Base-by-base conservation (phyloP, 1,140 invertebrate genomes). In the Littorina saxatilis region DNA sequence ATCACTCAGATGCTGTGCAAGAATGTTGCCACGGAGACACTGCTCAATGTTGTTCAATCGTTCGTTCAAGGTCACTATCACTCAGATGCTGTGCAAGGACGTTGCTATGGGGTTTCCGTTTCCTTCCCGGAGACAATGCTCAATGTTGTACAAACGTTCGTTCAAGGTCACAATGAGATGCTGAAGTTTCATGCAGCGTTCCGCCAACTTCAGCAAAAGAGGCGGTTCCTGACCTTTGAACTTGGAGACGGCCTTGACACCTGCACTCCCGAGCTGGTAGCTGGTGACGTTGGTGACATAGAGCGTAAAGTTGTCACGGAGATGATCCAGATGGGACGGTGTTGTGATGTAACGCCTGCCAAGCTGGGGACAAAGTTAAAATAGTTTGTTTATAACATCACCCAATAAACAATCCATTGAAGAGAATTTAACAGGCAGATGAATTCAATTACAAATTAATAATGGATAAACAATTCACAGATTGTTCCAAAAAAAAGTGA, bases 191-290 rank as follows among this genome's bases (percentile, higher is more conserved):
- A 78, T 3, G 76, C 76, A 78, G 23, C 37, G 29, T n/a, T 78
- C 76, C 20, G 58, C 52, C 32, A 78, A n/a, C 76, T 78, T 58
- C 55, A 78, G 11, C 37, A 78, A 47, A n/a, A 63, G 43, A n/a
- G 76, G 76, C 17, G 35, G 55, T 13, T 61, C 55, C 55, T 43
- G 55, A 58, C 76, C 50, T 43, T 73, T 52, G 37, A 13, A 13
- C 40, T 40, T 32, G 13, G 70, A 73, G 40, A 47, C 50, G 70
- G 23, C 40, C 40, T 73, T 29, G 23, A 73, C 70, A n/a, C 55
- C 55, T 17, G 76, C 76, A 63, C 55, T 78, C 27, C 76, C 76
- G 55, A 78, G 27, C 76, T 78, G 76, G 58, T 78, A 78, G 17
- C 76, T 78, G n/a, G 76, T 78, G 20, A 78, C 76, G 55, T 40